Evolutionary conservation across 1,140 invertebrate species (phyloP).

Genomic region (Camponotus floridanus): DNA sequence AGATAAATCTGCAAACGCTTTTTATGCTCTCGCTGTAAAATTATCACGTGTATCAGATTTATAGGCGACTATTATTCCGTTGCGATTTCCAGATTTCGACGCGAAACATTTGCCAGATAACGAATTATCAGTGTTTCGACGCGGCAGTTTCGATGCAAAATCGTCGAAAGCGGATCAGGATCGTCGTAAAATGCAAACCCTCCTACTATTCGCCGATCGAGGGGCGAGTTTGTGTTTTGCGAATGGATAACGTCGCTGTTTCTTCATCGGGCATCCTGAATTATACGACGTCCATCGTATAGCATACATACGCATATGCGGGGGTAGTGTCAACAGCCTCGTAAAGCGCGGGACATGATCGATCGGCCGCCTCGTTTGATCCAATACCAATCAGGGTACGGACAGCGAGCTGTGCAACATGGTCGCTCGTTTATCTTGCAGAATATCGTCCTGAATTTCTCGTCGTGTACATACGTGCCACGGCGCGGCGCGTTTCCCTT

Average conservation of each 20-base stretch:
- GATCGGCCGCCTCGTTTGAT: conserved; percentile 61
- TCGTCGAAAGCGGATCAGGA: conserved; percentile 42
- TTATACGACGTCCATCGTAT: conserved; percentile 48
- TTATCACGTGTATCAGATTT: background rate
- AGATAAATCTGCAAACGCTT: conserved; percentile 2
- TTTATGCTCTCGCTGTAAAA: background rate
- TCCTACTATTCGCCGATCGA: background rate
- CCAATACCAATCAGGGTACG: conserved; percentile 54
- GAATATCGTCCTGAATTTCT: conserved; percentile 59
- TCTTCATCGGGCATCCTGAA: conserved; percentile 53
- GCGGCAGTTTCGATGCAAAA: conserved; percentile 23
- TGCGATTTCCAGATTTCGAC: conserved; percentile 2
- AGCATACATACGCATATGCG: conserved; percentile 11
- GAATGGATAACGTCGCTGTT: conserved; percentile 55
- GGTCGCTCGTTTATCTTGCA: conserved; percentile 58
- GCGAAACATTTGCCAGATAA: background rate
- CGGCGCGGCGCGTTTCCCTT: conserved; percentile 41
- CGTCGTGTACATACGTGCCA: conserved; percentile 22
- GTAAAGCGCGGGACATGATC: conserved; percentile 58
- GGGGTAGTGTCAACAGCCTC: conserved; percentile 59
- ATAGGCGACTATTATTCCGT: background rate
- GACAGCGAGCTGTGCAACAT: conserved; percentile 36
- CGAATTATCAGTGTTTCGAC: conserved; percentile 39
- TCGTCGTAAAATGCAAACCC: conserved; percentile 36
- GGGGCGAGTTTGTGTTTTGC: conserved; percentile 49